Percentiles rank a stretch among this genome's conserved stretches.
These are phyloP conservation scores for Pterophyllum scalare DNA, from an alignment of 2,113 vertebrate species.

Conservation along the genomic window DNA sequence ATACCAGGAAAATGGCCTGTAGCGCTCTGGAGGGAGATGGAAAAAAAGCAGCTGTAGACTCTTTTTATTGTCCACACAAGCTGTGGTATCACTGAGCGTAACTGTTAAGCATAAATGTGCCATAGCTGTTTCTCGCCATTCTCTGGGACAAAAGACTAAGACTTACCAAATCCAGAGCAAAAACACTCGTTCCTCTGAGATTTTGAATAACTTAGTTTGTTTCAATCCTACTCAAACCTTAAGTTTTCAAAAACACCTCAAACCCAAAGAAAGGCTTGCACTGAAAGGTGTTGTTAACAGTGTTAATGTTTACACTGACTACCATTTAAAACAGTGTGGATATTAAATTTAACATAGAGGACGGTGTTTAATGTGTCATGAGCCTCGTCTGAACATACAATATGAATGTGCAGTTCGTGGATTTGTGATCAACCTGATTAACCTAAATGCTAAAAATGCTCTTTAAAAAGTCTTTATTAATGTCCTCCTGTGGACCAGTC, in stretches of 20 bases:
- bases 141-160: not conserved
- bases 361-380: constrained; percentile 23
- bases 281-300: constrained; percentile 11
- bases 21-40: not conserved
- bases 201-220: not conserved
- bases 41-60: not conserved
- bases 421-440: constrained; percentile 44
- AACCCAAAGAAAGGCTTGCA: constrained; percentile 6
- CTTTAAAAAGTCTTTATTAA: constrained; percentile 54
- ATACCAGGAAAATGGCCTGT: not conserved
- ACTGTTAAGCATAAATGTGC: not conserved
- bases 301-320: constrained; percentile 16
- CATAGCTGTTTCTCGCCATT: not conserved
- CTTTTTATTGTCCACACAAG: rapidly evolving
- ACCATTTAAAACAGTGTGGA: constrained; percentile 24
- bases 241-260: not conserved
- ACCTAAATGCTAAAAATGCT: constrained; percentile 55
- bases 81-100: not conserved
- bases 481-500: constrained; percentile 62
- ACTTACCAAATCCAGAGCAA: not conserved
- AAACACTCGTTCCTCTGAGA: not conserved
- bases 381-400: not conserved
- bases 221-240: constrained; percentile 32
- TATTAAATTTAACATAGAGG: constrained; percentile 40
- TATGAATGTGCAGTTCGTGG: constrained; percentile 19